Evolutionary conservation across 2,113 vertebrate genomes (phyloP).

Genomic region (Dicerorhinus sumatrensis): DNA sequence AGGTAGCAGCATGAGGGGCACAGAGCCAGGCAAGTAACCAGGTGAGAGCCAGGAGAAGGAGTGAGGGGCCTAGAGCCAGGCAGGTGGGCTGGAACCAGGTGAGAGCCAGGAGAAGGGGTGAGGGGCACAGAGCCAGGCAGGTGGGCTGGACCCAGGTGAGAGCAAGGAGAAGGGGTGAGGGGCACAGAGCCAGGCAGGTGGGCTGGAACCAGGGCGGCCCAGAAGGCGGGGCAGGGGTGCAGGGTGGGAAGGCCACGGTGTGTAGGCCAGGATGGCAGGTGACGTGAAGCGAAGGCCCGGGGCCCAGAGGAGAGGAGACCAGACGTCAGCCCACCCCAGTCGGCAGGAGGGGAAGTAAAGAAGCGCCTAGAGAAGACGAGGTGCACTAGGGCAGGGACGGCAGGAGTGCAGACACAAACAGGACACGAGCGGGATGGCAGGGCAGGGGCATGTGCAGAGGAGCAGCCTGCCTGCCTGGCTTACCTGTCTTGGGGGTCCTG

Average conservation of each 20-base stretch:
- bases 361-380: not conserved
- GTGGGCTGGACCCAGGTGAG: not conserved
- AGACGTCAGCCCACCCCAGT: too few species aligned
- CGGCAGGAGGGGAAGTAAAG: not conserved
- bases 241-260: rapidly evolving
- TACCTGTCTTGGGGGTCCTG: constrained; percentile 93
- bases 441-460: not conserved
- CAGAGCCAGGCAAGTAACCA: too few species aligned
- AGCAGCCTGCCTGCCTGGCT: not conserved
- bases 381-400: not conserved
- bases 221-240: rapidly evolving
- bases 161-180: constrained; percentile 35
- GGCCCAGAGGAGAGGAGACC: too few species aligned
- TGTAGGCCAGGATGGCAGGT: not conserved
- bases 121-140: not conserved
- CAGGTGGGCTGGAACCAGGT: not conserved
- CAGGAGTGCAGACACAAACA: not conserved
- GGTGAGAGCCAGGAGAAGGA: too few species aligned
- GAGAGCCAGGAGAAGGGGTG: constrained; percentile 30
- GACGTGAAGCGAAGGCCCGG: not conserved
- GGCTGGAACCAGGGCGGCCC: not conserved
- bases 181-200: not conserved
- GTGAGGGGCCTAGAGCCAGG: too few species aligned
- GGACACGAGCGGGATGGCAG: not conserved
- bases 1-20: too few species aligned